Evolutionary conservation across 2,888 invertebrate species (phyloP).

Genomic region (Noctua janthe): DNA sequence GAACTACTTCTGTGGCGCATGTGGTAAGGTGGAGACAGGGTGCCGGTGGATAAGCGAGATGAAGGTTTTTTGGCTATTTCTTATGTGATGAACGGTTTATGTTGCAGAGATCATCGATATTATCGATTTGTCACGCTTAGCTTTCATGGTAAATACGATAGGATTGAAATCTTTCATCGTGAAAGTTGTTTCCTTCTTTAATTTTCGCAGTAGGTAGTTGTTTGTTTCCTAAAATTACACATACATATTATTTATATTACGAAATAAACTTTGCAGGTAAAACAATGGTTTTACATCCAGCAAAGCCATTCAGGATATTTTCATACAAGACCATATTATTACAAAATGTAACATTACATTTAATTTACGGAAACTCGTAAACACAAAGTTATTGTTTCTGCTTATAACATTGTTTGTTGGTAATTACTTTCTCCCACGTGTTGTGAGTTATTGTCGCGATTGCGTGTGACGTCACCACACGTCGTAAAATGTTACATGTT

Average conservation of each 20-base stretch:
- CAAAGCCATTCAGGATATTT: conserved; percentile 22
- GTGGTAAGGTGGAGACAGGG: neutral
- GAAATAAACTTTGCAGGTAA: neutral
- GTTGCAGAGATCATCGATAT: neutral
- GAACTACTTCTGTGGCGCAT: conserved; percentile 49
- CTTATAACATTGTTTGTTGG: conserved; percentile 35
- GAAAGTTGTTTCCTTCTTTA: neutral
- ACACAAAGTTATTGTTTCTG: conserved; percentile 49
- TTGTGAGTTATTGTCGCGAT: conserved; percentile 32
- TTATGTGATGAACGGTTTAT: neutral
- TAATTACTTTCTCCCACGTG: conserved; percentile 38
- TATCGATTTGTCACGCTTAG: neutral
- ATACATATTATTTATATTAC: neutral
- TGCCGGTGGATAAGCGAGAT: conserved; percentile 12
- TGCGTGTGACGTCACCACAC: conserved; percentile 32
- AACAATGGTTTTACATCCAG: neutral
- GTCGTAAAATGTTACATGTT: conserved; percentile 29
- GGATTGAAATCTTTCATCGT: neutral
- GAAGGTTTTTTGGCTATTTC: neutral
- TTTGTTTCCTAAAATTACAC: neutral
- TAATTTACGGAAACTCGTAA: conserved; percentile 39
- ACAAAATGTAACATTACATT: conserved; percentile 22
- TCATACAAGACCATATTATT: neutral
- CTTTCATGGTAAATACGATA: neutral
- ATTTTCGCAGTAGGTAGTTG: neutral